These are phyloP conservation scores for Shinisaurus crocodilurus DNA, from an alignment of 2,113 vertebrate genomes.

Conservation along the genomic window DNA sequence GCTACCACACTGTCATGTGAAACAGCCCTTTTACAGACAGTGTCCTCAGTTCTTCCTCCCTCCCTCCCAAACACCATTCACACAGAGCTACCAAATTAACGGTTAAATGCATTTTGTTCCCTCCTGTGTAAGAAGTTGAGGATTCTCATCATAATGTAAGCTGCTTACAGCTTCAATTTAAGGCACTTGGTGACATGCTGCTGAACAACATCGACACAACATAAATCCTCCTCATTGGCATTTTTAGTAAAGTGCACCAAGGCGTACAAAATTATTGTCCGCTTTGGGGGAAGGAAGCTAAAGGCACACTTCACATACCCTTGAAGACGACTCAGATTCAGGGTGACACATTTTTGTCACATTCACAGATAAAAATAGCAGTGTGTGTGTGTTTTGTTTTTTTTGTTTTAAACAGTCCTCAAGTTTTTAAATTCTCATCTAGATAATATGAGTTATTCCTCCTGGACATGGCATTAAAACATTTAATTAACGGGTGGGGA, in stretches of 20 bases:
- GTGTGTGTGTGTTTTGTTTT: not conserved
- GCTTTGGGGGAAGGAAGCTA: not conserved
- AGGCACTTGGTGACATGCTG: not conserved
- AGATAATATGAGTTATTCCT: not conserved
- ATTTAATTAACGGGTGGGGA: not conserved
- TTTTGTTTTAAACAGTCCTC: not conserved
- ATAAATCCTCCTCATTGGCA: not conserved
- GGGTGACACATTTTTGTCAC: slow-evolving; percentile 21
- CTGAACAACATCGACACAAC: not conserved
- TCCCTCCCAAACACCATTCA: not conserved
- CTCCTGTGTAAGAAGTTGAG: not conserved
- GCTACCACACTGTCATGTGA: no score
- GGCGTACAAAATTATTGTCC: slow-evolving; percentile 19
- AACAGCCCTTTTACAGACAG: not conserved
- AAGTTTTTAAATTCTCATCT: not conserved
- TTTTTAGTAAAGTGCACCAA: not conserved
- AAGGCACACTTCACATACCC: not conserved
- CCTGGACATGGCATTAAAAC: not conserved
- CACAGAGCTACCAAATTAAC: not conserved
- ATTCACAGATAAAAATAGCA: not conserved
- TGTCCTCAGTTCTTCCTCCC: not conserved
- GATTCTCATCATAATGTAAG: not conserved
- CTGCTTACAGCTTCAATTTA: not conserved
- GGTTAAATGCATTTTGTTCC: not conserved
- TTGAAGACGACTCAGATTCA: slow-evolving; percentile 24